Percentiles rank a stretch among this genome's conserved stretches.
phyloP scores from a whole-genome alignment of 2,113 vertebrate species.

The Elanus axillaris region DNA sequence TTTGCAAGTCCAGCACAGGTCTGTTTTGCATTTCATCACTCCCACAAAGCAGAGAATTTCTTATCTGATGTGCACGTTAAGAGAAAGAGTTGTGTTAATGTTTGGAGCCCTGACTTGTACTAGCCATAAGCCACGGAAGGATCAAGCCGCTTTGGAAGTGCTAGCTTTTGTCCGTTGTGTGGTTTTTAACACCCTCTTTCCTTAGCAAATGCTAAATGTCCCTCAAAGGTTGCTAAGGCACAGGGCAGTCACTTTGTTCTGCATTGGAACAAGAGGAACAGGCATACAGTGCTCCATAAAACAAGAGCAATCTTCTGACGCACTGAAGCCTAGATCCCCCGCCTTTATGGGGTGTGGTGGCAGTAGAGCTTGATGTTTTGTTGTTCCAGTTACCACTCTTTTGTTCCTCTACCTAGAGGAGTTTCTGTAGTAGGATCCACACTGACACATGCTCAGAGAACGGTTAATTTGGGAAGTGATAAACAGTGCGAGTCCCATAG shows the following conservation, averaged over 20 bases:
- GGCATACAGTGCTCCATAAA: not conserved
- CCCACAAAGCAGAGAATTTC: not conserved
- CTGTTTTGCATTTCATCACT: not conserved
- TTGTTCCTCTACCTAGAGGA: not conserved
- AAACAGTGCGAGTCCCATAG: not conserved
- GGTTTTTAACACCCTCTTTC: not conserved
- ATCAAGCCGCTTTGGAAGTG: not conserved
- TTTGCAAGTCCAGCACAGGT: not conserved
- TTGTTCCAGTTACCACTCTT: not conserved
- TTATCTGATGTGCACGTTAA: not conserved
- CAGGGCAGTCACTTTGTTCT: not conserved
- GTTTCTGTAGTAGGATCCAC: not conserved
- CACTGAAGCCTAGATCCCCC: not conserved
- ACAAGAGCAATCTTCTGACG: not conserved
- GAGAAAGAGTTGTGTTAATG: not conserved
- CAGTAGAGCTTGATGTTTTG: not conserved
- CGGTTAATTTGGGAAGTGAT: not conserved
- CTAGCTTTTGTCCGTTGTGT: not conserved
- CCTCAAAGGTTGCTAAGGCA: not conserved
- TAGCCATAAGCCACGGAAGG: not conserved
- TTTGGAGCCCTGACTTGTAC: not conserved
- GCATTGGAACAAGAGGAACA: not conserved
- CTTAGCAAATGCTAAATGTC: not conserved
- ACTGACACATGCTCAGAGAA: not conserved
- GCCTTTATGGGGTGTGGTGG: no score